Conservation (phyloP, 1,140 invertebrate genomes). For the Mycetomoellerius zeteki region DNA sequence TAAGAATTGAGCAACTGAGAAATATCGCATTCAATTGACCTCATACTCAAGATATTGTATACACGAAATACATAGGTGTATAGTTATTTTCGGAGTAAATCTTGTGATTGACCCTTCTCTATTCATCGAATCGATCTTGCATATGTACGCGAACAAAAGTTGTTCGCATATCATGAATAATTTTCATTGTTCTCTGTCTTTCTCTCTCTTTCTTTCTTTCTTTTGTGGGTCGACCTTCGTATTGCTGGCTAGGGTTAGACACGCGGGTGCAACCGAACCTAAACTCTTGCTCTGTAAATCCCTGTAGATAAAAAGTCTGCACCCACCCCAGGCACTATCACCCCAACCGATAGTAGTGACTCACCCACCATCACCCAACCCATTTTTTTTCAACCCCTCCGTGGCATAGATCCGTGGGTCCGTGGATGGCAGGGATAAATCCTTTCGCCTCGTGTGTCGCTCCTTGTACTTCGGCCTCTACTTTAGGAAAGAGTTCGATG, state of each 20-base stretch:
- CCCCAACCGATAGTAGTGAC: constrained; percentile 81
- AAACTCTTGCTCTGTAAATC: constrained; percentile 82
- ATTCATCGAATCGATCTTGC: constrained; percentile 70
- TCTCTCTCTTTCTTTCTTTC: constrained; percentile 65
- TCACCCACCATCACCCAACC: constrained; percentile 83
- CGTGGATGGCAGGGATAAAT: constrained; percentile 80
- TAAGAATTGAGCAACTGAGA: background rate
- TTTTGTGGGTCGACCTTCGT: constrained; percentile 77
- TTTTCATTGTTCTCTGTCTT: constrained; percentile 70
- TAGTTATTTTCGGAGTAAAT: constrained; percentile 24
- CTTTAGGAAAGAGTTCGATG: constrained; percentile 64
- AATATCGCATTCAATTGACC: background rate
- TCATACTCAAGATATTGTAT: background rate
- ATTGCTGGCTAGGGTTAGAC: constrained; percentile 71
- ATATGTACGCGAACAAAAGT: constrained; percentile 71
- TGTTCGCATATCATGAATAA: constrained; percentile 86
- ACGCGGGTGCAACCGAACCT: constrained; percentile 83
- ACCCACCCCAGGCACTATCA: constrained; percentile 79
- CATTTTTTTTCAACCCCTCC: constrained; percentile 82
- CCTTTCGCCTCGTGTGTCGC: constrained; percentile 78
- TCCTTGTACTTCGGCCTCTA: constrained; percentile 73
- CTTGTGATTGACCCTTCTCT: constrained; percentile 72
- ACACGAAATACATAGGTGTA: background rate
- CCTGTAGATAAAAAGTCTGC: constrained; percentile 85
- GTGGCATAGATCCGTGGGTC: constrained; percentile 78